Evolutionary conservation across 2,113 vertebrate species (phyloP), one percentile per base, ranked within the genome.

Genomic region (Apus apus): DNA sequence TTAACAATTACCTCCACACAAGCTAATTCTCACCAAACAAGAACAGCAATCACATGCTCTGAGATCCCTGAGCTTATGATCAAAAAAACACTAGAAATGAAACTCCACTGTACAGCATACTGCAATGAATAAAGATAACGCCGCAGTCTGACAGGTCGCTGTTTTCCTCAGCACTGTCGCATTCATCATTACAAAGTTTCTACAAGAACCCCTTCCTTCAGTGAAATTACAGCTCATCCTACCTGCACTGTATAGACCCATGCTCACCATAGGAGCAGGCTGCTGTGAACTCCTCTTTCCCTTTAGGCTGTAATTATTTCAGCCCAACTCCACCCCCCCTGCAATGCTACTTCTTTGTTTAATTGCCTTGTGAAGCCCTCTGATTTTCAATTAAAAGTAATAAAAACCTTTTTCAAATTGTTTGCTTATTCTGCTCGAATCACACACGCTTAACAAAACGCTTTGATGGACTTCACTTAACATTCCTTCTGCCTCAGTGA

Each of bases 401-500:
- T 94, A 90, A 97, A 97, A 95, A 74, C 19, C 71, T 82, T 91
- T 88, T 87, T 92, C 43, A 74, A 93, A 92, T 67, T 71, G 68
- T 92, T 95, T 83, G 16, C 54, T 84, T 87, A 81, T 88, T 93
- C 66, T 90, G 81, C 25, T 91, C 68, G 83, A 94, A 89, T 95
- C 94, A 36, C 80, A 83, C 2, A 34, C 58, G 74, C 51, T 89
- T 88, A 95, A 90, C 48, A 87, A 96, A 94, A 80, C 3, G 21
- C 87, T 94, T 86, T 83, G 89, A 72, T 67, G 75, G 75, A 90
- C 68, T 75, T 87, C 83, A 15, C 67, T 92, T 94, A 89, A 90
- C 82, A 90, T 89, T 94, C 92, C 87, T 96, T 89, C 96, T 96
- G 82, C 94, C 77, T 94, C 88, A 61, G 77, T 89, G 96, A 95